Evolutionary conservation across 2,888 invertebrate species (phyloP).

Genomic region (Ennomos quercinarius): DNA sequence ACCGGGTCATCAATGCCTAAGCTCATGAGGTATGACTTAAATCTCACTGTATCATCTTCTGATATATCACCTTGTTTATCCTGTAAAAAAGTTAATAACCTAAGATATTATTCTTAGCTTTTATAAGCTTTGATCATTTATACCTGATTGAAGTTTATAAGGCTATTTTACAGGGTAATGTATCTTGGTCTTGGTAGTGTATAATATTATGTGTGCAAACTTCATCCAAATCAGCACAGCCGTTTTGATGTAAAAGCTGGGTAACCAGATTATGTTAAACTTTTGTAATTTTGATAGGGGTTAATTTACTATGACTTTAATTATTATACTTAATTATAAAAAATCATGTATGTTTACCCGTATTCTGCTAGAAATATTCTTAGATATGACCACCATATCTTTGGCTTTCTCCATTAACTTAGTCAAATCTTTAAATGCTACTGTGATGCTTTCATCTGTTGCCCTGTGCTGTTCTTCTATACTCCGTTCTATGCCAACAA

Average conservation of each 20-base stretch:
- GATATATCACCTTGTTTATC: conserved; percentile 98
- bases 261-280: not conserved
- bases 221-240: too few relatives aligned
- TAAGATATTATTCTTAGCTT: too few relatives aligned
- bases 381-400: conserved; percentile 98
- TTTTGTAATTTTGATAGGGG: too few relatives aligned
- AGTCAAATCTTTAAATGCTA: conserved; percentile 97
- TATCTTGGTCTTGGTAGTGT: not conserved
- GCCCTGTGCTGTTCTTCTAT: conserved; percentile 96
- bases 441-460: conserved; percentile 95
- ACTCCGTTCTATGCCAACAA: conserved; percentile 97
- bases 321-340: not conserved
- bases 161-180: conserved; percentile 9
- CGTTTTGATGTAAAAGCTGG: too few relatives aligned
- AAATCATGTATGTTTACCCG: conserved; percentile 78
- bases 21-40: conserved; percentile 98
- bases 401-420: conserved; percentile 98
- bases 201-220: too few relatives aligned
- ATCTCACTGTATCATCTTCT: conserved; percentile 98
- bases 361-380: conserved; percentile 96
- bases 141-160: too few relatives aligned
- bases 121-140: too few relatives aligned
- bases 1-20: conserved; percentile 99
- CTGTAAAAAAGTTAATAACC: conserved; percentile 59
- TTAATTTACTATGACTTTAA: not conserved